Base-by-base conservation (phyloP, 2,888 invertebrate species). In the Oscheius sp. region DNA sequence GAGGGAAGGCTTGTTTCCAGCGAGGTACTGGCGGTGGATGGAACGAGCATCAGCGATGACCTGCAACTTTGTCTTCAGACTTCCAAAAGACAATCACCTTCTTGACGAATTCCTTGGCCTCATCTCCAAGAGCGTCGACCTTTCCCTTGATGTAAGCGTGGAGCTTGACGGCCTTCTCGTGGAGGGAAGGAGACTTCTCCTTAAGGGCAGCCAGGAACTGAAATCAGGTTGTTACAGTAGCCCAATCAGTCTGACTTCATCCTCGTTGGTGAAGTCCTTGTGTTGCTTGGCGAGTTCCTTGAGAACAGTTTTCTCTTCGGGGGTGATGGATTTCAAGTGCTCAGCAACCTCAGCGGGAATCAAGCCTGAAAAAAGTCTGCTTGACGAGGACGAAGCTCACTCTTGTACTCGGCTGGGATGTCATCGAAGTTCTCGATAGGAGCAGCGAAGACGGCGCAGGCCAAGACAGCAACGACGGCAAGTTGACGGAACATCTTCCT, bases 281-380 rank as follows among this genome's bases (percentile, higher is more conserved):
- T 80, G 72, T 57, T 71, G 55, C 65, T 72, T 70, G 69, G 84
- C 85, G 61, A 85, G 64, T 48, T 82, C 83, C 78, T 84, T 84
- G 39, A 85, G 72, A 46, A 78, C 73, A 20, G 63, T 68, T 73
- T 82, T 84, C 71, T 84, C 84, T 27, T 83, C 84, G n/a, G 74
- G 61, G 58, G 84, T 85, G 74, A 84, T 74, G 8, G 68, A 64
- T 73, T 79, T 79, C 72, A 85, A 79, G 73, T 84, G 84, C 53
- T 80, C 76, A 69, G 72, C 79, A 48, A 84, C 84, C 63, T 85
- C 84, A n/a, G 73, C 69, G 31, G 84, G 84, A 70, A 84, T 80
- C 61, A 84, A 67, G 4, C 75, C 82, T 81, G 66, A 37, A 79
- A 70, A 0, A 15, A n/a, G n/a, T 27, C 8, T 23, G 2, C n/a